Evolutionary conservation across 2,797 vertebrate genomes (phyloP), one percentile per base, ranked within the genome.

Genomic region (Chaetophractus vellerosus): DNA sequence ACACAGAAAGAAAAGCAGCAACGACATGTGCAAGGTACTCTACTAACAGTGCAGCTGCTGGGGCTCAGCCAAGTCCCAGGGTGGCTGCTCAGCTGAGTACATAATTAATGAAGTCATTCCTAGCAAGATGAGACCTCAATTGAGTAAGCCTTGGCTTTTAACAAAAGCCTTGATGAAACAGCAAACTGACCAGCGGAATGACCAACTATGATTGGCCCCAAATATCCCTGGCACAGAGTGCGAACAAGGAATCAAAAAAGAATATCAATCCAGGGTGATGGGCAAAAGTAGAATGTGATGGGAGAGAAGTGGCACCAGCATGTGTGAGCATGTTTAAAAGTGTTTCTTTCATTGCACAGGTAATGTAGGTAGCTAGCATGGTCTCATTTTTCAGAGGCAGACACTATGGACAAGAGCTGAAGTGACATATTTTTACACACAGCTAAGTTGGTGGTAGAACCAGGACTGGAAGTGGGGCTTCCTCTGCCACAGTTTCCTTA

Each of bases 131-230:
- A 92, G 48, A 24, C 41, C 28, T 89, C 82, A 5, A 3, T 2
- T 89, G 83, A 93, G 91, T 63, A 31, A 76, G 21, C 9, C n/a
- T 80, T 63, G 84, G 50, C 59, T 92, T 91, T 81, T 55, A 87
- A 92, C 55, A 93, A 97, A 82, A 87, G 24, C 55, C 55, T 87
- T 66, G 36, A 78, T 80, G 64, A 78, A 96, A 16, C 80, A 89
- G 68, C 41, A 83, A 84, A 75, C 88, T 79, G 68, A 85, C 61
- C 72, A 93, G 55, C 84, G 48, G 68, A 55, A 36, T 38, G 33
- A 26, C 59, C 82, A 68, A 14, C 64, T 38, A 19, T 52, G 45
- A 21, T 81, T 33, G 12, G 4, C 28, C 66, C 75, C 79, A 80
- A 61, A 92, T 41, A 52, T 64, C 59, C 45, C 31, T 18, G 23